Base-by-base conservation (phyloP, 2,888 invertebrate species). In the Omphaloscelis lunosa region DNA sequence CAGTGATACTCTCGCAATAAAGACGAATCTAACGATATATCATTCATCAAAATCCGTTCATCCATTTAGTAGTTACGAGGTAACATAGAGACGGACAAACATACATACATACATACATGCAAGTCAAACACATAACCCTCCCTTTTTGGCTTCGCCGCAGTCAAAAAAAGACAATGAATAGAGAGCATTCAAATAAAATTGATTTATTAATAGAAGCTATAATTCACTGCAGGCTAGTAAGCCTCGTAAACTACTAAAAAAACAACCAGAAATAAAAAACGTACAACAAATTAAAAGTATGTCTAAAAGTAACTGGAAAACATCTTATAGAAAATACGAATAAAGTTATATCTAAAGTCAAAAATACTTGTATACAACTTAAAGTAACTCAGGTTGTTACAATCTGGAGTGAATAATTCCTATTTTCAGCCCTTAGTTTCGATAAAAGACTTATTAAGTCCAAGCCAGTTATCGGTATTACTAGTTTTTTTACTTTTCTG, bases 391-490 rank as follows among this genome's bases (percentile, higher is more conserved):
- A 86, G 27, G 83, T 76, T 75, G 83, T 87, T 41, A 89, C 56
- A 68, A 90, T 82, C 74, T 91, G 89, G 0, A 92, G 71, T 0
- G 89, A 86, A 81, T 89, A 90, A 72, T 89, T 92, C 51, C 79
- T 88, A 45, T 91, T 90, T 76, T 90, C 91, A 12, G 87, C 72
- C 69, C 77, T 88, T 53, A 89, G 73, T 75, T 86, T 86, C 4
- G 89, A 76, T 29, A 91, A 48, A 58, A 90, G 73, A 48, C 77
- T 84, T 69, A 89, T 84, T 82, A 89, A 83, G 63, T 91, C 88
- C 66, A 87, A 58, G 20, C 85, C 86, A 41, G 79, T 84, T 69
- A 90, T 83, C 41, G 85, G 84, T 77, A 89, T 81, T 20, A 85
- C 62, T 34, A 81, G 75, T 58, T 84, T 85, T 45, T 83, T 83